Conservation (phyloP, 2,797 vertebrate genomes). For the Rhinatrema bivittatum region DNA sequence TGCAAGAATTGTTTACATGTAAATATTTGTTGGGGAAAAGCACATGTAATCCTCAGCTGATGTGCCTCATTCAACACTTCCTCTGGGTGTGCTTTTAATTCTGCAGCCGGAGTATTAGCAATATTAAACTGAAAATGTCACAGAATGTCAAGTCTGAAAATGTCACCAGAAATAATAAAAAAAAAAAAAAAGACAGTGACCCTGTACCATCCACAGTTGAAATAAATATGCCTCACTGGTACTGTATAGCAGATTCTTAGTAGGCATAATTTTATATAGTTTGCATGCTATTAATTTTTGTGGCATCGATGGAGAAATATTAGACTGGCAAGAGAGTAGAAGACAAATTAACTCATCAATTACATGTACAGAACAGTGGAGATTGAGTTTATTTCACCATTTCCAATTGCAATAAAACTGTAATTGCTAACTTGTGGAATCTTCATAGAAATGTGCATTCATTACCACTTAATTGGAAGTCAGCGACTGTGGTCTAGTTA, state of each 20-base stretch:
- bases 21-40: slow-evolving; percentile 19
- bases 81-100: slow-evolving; percentile 73
- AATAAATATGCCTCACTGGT: slow-evolving; percentile 64
- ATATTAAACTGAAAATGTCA: slow-evolving; percentile 87
- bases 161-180: slow-evolving; percentile 46
- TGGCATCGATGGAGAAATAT: slow-evolving; percentile 55
- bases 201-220: slow-evolving; percentile 59
- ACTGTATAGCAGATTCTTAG: slow-evolving; percentile 47
- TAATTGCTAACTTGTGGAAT: slow-evolving; percentile 61
- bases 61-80: slow-evolving; percentile 40
- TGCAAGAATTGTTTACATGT: slow-evolving; percentile 12
- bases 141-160: slow-evolving; percentile 79
- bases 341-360: slow-evolving; percentile 74
- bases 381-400: slow-evolving; percentile 62
- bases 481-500: slow-evolving; percentile 34
- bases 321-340: slow-evolving; percentile 41
- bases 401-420: slow-evolving; percentile 56
- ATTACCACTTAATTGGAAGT: slow-evolving; percentile 51
- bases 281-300: slow-evolving; percentile 69
- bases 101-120: slow-evolving; percentile 66
- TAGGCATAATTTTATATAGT: slow-evolving; percentile 56
- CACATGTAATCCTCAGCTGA: slow-evolving; percentile 11
- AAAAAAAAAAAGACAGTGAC: slow-evolving; percentile 48
- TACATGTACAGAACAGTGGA: slow-evolving; percentile 45
- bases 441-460: slow-evolving; percentile 50